These are phyloP conservation scores for Caenorhabditis sp. DNA, from an alignment of 2,888 invertebrate species.

Conservation along the genomic window DNA sequence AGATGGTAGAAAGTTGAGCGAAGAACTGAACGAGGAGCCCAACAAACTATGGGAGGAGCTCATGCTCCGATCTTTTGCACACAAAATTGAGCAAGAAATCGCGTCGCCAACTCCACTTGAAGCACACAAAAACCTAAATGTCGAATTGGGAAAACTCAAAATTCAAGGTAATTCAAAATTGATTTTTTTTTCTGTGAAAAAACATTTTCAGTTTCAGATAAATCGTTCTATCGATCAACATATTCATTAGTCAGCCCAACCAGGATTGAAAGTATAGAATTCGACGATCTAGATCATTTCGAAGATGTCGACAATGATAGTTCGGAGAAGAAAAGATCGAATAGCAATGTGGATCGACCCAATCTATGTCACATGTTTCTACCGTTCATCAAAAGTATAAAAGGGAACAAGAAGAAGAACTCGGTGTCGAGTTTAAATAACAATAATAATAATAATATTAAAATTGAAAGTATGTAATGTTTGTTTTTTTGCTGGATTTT, in stretches of 20 bases:
- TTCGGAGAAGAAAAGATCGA: slow-evolving; percentile 16
- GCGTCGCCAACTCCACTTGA: slow-evolving; percentile 53
- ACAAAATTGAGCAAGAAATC: slow-evolving; percentile 63
- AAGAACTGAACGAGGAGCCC: slow-evolving; percentile 38
- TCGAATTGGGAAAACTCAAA: slow-evolving; percentile 40
- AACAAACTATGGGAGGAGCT: slow-evolving; percentile 65
- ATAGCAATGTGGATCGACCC: slow-evolving; percentile 30
- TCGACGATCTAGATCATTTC: slow-evolving; percentile 34
- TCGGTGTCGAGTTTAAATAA: slow-evolving; percentile 9
- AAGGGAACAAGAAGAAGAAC: slow-evolving; percentile 50
- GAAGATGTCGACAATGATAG: slow-evolving; percentile 11
- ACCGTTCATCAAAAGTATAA: slow-evolving; percentile 51
- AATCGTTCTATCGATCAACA: slow-evolving; percentile 50
- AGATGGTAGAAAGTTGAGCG: slow-evolving; percentile 57
- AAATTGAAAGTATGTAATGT: too few species aligned
- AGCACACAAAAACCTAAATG: slow-evolving; percentile 46
- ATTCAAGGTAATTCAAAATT: slow-evolving; percentile 38
- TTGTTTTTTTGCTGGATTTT: too few species aligned
- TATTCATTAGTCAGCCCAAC: slow-evolving; percentile 46
- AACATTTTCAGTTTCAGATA: slow-evolving; percentile 36
- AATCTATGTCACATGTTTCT: slow-evolving; percentile 32
- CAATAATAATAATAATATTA: background rate
- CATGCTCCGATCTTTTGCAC: slow-evolving; percentile 60
- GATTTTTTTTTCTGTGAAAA: background rate
- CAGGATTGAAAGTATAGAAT: slow-evolving; percentile 39